These are phyloP conservation scores for Eospalax fontanierii DNA, from an alignment of 2,797 vertebrate species.

Conservation along the genomic window DNA sequence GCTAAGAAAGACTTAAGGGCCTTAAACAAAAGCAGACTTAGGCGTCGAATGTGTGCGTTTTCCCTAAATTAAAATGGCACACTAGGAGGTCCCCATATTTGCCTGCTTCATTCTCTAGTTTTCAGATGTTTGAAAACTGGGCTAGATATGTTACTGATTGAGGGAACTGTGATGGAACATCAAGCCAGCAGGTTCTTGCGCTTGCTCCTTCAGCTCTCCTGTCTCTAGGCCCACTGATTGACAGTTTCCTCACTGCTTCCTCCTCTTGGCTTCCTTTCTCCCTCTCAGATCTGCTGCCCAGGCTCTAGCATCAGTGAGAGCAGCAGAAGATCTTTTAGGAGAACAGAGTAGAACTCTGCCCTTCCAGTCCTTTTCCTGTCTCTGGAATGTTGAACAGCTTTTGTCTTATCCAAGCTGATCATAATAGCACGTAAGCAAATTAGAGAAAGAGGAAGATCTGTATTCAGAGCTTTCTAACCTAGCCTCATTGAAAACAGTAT, in stretches of 20 bases:
- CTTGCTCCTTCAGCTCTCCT: background rate
- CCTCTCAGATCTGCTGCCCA: background rate
- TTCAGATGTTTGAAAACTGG: slow-evolving; percentile 38
- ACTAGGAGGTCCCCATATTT: slow-evolving; percentile 35
- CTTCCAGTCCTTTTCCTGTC: background rate
- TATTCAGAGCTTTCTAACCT: slow-evolving; percentile 3
- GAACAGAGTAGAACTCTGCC: background rate
- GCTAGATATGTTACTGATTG: slow-evolving; percentile 18
- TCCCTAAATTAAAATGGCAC: slow-evolving; percentile 64
- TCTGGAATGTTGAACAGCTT: slow-evolving; percentile 7
- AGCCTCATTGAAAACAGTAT: slow-evolving; percentile 11
- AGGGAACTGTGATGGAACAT: slow-evolving; percentile 14
- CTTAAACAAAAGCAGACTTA: slow-evolving; percentile 71
- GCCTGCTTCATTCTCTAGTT: slow-evolving; percentile 51
- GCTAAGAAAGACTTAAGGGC: slow-evolving; percentile 77
- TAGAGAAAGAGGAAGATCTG: background rate
- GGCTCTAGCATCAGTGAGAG: background rate
- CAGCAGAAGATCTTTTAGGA: background rate
- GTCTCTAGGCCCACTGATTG: background rate
- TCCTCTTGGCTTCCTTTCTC: background rate
- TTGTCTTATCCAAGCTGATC: slow-evolving; percentile 27
- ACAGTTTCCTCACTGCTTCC: background rate
- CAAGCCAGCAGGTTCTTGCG: background rate
- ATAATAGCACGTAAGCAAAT: background rate
- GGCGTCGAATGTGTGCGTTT: slow-evolving; percentile 56